Evolutionary conservation across 2,888 invertebrate species (phyloP), one percentile per base, ranked within the genome.

Genomic region (Arge pagana): DNA sequence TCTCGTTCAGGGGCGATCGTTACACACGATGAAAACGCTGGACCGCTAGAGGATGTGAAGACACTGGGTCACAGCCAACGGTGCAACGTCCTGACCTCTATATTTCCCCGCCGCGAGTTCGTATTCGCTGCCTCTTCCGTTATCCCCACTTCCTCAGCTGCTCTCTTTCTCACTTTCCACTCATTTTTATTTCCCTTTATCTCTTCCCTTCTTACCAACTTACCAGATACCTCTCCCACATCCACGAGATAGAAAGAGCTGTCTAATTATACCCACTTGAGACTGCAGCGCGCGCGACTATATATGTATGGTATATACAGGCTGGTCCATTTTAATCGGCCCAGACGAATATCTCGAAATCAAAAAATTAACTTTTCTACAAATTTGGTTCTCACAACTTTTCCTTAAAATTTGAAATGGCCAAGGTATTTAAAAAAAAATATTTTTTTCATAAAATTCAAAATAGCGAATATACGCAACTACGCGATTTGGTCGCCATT

Each of bases 71-170:
- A 71, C 54, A 64, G 60, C 56, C 54, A 66, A 60, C 64, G 64
- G 70, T 70, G 68, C 70, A 71, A 69, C 66, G 69, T 64, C 67
- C 67, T 66, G 67, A 65, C 66, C 62, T 63, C 40, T 58, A 55
- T 51, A 49, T 54, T 50, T 54, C 36, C 52, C n/a, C n/a, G n/a
- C n/a, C n/a, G n/a, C n/a, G n/a, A n/a, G n/a, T n/a, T n/a, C n/a
- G n/a, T n/a, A n/a, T n/a, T n/a, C n/a, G n/a, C 55, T 43, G 13
- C 59, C 58, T 40, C 13, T 53, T 36, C 45, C 19, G 42, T 8
- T 52, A 11, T 30, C 45, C 33, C 26, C 18, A 30, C 53, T n/a
- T 45, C 50, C 35, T 15, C 49, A n/a, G 30, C 45, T 36, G 15
- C 48, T 21, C 23, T 55, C 41, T 45, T 48, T 18, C 50, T 45